These are phyloP conservation scores for Porites lutea DNA, from an alignment of 64 coral and sea anemone genomes.

Conservation along the genomic window DNA sequence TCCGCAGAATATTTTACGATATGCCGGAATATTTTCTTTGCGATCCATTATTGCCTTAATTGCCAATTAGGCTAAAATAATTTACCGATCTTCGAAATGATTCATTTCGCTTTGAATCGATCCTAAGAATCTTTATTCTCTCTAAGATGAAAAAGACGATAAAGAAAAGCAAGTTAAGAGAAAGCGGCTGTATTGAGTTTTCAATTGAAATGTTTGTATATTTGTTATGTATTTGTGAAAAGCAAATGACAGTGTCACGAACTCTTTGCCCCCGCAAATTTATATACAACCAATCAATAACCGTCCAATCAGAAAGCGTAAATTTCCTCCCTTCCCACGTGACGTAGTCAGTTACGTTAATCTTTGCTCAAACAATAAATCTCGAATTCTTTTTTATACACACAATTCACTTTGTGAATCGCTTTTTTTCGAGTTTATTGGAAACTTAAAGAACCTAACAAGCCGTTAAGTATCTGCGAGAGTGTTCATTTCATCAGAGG, in stretches of 20 bases:
- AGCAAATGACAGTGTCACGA: slow-evolving; percentile 17
- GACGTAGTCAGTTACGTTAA: slow-evolving; percentile 14
- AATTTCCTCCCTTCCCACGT: not conserved
- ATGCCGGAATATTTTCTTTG: too few species aligned
- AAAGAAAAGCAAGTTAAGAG: too few species aligned
- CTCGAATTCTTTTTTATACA: not conserved
- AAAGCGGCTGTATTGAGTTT: not conserved
- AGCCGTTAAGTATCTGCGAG: not conserved
- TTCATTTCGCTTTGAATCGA: too few species aligned
- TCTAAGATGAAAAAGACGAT: too few species aligned
- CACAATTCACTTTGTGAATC: not conserved
- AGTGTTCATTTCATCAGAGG: slow-evolving; percentile 7
- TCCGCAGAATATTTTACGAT: too few species aligned
- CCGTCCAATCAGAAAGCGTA: not conserved
- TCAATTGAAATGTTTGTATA: slow-evolving; percentile 16
- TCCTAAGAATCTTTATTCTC: too few species aligned
- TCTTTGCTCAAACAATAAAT: slow-evolving; percentile 10
- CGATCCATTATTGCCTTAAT: too few species aligned
- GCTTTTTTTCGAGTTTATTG: not conserved
- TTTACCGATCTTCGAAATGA: too few species aligned
- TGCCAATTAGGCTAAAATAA: too few species aligned
- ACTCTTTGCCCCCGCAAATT: not conserved
- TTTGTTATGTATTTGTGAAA: slow-evolving; percentile 28
- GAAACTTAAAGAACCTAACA: slow-evolving; percentile 18
- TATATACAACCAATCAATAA: slow-evolving; percentile 19